Base-by-base conservation (phyloP, 2,113 vertebrate genomes). In the Passerina amoena region DNA sequence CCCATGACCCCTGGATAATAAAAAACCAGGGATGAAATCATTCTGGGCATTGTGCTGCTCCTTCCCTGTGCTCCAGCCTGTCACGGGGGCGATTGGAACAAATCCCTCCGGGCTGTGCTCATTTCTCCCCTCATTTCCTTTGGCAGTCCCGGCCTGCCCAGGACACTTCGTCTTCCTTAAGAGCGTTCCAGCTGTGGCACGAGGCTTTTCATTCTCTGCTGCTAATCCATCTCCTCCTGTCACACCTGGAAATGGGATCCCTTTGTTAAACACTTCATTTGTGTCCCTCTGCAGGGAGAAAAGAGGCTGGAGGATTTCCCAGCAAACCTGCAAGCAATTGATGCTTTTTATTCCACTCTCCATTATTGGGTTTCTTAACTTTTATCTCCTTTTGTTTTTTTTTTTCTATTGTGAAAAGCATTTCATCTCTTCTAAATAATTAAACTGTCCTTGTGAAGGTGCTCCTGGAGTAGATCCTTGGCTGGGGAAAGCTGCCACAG, bases 171-270 rank as follows among this genome's bases (percentile, higher is more conserved):
- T 96, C 96, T 98, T 98, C 97, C 97, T 95, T 94, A 93, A 92
- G 97, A 97, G 86, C 65, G 31, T 94, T 94, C 79, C 50, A 19
- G 80, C 79, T 82, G 96, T 96, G 93, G 96, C 94, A 96, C 82
- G 82, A 87, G 86, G 66, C 76, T 97, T 88, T 86, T 93, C 95
- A 97, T 97, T 97, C 87, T 92, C 96, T 97, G 30, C 88, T 96
- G 81, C 94, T 81, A 85, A 97, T 97, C 97, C 78, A 22, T 97
- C 96, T 97, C 93, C 97, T 96, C 92, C 97, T 98, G 97, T 91
- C 98, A 94, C 3, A 87, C 60, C 93, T 37, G 71, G 97, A 98
- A 97, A 97, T 95, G 45, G 3, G 93, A 97, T 79, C 88, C 86
- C 70, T 95, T 84, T 80, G 86, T 97, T 94, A 78, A 95, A 96